Evolutionary conservation across 2,113 vertebrate genomes (phyloP).

Genomic region (Bungarus multicinctus): DNA sequence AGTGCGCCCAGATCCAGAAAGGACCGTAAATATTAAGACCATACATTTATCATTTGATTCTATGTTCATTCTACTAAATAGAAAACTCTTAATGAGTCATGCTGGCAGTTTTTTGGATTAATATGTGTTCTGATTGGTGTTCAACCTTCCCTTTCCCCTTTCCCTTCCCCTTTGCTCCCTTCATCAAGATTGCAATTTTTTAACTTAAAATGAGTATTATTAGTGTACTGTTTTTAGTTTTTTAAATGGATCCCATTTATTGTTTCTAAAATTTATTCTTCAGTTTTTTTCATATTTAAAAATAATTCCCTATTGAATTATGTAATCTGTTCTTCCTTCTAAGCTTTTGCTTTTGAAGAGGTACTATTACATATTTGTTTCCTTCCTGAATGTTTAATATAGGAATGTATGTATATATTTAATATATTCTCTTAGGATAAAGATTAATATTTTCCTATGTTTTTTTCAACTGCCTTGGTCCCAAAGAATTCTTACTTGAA

Average conservation of each 20-base stretch:
- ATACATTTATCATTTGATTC: background rate
- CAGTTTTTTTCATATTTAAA: background rate
- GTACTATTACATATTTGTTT: background rate
- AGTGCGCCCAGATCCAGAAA: no score
- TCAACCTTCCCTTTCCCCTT: background rate
- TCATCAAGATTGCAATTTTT: background rate
- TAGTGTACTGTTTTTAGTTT: background rate
- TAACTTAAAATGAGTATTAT: background rate
- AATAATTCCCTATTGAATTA: background rate
- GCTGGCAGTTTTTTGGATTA: background rate
- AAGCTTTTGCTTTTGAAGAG: background rate
- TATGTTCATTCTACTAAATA: background rate
- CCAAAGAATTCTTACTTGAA: background rate
- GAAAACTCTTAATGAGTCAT: background rate
- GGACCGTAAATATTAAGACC: constrained; percentile 17
- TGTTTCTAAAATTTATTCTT: background rate
- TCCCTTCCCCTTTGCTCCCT: background rate
- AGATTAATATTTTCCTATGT: background rate
- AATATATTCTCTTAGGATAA: background rate
- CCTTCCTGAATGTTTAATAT: background rate
- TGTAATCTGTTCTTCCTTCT: background rate
- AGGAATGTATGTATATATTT: background rate
- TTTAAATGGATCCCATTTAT: background rate
- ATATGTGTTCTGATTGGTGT: background rate
- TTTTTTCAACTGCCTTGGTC: background rate